phyloP scores from a whole-genome alignment of 2,888 invertebrate genomes.

The Heliothis peltigera region DNA sequence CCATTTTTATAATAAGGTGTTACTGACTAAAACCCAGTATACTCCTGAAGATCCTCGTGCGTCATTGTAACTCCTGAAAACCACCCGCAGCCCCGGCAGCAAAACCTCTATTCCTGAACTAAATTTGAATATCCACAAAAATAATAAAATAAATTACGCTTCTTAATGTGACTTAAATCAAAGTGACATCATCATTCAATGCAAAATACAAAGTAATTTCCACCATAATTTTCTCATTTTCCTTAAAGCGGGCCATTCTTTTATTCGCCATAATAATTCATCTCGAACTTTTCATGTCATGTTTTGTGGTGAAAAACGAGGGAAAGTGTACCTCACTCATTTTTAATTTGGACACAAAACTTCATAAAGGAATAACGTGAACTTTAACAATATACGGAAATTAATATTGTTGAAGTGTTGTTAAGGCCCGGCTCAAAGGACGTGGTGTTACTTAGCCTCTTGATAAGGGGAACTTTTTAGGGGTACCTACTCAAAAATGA shows the following conservation, averaged over 20 bases:
- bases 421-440: conserved; percentile 9
- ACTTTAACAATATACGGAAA: conserved; percentile 54
- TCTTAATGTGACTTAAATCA: conserved; percentile 22
- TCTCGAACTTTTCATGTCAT: conserved; percentile 51
- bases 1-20: too few relatives aligned
- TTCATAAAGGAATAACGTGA: conserved; percentile 45
- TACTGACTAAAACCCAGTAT: too few relatives aligned
- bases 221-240: conserved; percentile 47
- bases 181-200: conserved; percentile 24
- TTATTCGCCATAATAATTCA: conserved; percentile 50
- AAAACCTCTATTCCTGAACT: too few relatives aligned
- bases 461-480: neutral
- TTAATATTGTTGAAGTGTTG: conserved; percentile 48
- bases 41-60: too few relatives aligned
- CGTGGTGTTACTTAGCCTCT: neutral
- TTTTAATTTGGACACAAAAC: conserved; percentile 56
- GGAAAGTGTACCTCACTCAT: conserved; percentile 33
- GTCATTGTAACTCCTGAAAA: too few relatives aligned
- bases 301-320: conserved; percentile 41
- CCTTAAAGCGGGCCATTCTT: conserved; percentile 26
- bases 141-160: neutral
- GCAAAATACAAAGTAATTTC: conserved; percentile 11
- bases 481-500: neutral
- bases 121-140: neutral
- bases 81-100: too few relatives aligned